A percentile compares a stretch with the other conserved stretches of the same genome.
phyloP scores from a whole-genome alignment of 2,797 vertebrate species.

The Acomys russatus region DNA sequence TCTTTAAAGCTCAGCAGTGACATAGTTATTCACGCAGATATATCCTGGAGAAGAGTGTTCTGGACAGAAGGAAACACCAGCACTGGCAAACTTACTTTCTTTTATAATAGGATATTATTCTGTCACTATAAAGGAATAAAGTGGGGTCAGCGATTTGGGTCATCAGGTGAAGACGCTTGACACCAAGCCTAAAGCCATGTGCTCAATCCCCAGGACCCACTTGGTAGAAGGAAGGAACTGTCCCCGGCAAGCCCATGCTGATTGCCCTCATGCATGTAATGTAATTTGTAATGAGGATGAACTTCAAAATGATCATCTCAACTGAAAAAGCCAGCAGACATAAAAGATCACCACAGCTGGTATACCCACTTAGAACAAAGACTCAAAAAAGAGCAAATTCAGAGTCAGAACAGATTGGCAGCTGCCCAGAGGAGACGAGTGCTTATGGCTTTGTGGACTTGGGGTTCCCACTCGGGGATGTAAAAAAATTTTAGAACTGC shows the following conservation, averaged over 20 bases:
- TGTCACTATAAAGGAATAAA: slow-evolving; percentile 11
- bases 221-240: neutral
- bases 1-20: neutral
- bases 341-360: neutral
- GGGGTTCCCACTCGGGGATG: neutral
- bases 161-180: neutral
- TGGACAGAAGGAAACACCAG: neutral
- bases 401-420: neutral
- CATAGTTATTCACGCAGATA: neutral
- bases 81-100: neutral
- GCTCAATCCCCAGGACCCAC: neutral
- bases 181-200: neutral
- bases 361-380: neutral
- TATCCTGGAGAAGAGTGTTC: neutral
- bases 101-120: neutral
- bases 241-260: neutral
- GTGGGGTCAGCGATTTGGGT: neutral
- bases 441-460: neutral
- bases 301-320: neutral
- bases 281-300: neutral
- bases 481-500: neutral
- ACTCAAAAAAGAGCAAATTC: neutral
- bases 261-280: neutral
- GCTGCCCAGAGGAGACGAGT: neutral
- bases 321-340: neutral